Base-by-base conservation (phyloP, 2,797 vertebrate species). In the Babyrousa celebensis region DNA sequence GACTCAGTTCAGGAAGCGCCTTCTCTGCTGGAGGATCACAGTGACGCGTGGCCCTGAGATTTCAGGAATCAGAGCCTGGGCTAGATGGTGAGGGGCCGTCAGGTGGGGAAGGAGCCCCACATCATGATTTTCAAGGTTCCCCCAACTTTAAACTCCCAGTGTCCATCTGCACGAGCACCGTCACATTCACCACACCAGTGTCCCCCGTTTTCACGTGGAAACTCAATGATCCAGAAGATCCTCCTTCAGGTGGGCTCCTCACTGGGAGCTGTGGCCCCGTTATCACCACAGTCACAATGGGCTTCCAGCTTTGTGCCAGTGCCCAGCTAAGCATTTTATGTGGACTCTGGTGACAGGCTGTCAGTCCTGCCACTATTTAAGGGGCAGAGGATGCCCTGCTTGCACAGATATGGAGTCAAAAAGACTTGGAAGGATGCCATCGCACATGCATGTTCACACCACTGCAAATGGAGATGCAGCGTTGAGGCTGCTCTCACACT, bases 261-360 rank as follows among this genome's bases (percentile, higher is more conserved):
- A 0, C 4, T 3, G 72, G 29, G 21, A 11, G 10, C 10, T 3
- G 40, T 17, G 0, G 1, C 65, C 56, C 6, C 0, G 0, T 23
- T 11, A 6, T 4, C 12, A 6, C 70, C 36, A 3, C 8, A n/a
- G 43, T 4, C 11, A 1, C 5, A 36, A 1, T 12, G 16, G 0
- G 14, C 9, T 14, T 12, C 29, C 11, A 17, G 23, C 54, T 54
- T 1, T 16, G 6, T 9, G 23, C 40, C 83, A 1, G 29, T 23
- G 3, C 79, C 9, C 9, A 10, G 23, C 25, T 25, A 2, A 85
- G 62, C 16, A 12, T 32, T 43, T 48, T 1, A 32, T 7, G 14
- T 6, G 11, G 72, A 32, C 8, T 7, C 74, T 48, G 4, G 5
- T 16, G 32, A 48, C 21, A 11, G 27, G 32, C 20, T 3, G 27